These are phyloP conservation scores for Hippotragus niger DNA, from an alignment of 2,113 vertebrate genomes.

Conservation along the genomic window DNA sequence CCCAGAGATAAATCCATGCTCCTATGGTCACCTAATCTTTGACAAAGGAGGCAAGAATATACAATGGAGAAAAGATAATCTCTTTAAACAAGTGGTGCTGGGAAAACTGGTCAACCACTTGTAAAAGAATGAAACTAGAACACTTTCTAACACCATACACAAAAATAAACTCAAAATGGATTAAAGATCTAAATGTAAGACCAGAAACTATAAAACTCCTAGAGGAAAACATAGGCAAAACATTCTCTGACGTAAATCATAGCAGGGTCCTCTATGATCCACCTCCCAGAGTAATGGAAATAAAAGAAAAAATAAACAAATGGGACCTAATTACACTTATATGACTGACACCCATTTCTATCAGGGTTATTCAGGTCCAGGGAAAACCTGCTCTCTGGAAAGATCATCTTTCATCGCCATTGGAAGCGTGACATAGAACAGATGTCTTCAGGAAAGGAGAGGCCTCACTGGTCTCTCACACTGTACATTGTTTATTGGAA, in stretches of 20 bases:
- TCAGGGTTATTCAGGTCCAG: not conserved
- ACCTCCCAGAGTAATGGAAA: not conserved
- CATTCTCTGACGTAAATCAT: not conserved
- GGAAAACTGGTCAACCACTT: not conserved
- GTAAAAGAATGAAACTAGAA: not conserved
- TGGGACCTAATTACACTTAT: not conserved
- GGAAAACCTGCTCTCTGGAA: constrained; percentile 29
- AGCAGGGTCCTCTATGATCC: not conserved
- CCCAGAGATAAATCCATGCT: rapidly evolving
- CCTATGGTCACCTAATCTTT: not conserved
- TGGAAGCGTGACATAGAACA: constrained; percentile 32
- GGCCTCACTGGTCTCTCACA: not conserved
- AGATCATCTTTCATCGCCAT: constrained; percentile 39
- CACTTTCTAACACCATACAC: not conserved
- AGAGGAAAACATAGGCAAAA: not conserved
- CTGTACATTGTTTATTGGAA: not conserved
- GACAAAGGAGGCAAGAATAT: not conserved
- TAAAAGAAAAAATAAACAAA: not conserved
- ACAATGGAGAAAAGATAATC: not conserved
- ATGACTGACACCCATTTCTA: constrained; percentile 40
- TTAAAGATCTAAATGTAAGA: not conserved
- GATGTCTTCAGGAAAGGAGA: constrained; percentile 39
- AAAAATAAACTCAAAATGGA: not conserved
- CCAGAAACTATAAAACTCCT: not conserved
- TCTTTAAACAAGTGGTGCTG: not conserved